These are phyloP conservation scores for Anomalospiza imberbis DNA, from an alignment of 2,797 vertebrate genomes.

Conservation along the genomic window DNA sequence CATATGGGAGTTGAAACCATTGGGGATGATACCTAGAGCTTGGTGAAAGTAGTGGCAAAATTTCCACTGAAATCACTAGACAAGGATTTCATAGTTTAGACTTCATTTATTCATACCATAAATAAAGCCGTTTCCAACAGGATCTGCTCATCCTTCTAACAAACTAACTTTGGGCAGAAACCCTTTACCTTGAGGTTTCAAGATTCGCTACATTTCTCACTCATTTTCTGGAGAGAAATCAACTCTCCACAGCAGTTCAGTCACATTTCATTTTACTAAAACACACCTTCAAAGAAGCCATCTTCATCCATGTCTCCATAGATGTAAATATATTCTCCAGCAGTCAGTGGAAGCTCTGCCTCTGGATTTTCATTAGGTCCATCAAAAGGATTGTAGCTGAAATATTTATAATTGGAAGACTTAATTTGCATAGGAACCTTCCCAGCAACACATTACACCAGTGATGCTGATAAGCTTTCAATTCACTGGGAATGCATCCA, in stretches of 20 bases:
- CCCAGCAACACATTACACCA: neutral
- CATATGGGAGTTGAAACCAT: neutral
- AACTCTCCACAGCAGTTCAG: neutral
- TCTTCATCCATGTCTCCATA: slow-evolving; percentile 98
- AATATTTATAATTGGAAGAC: slow-evolving; percentile 1
- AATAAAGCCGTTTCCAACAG: neutral
- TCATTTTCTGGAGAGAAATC: neutral
- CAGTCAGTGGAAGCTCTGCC: slow-evolving; percentile 94
- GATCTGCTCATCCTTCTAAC: neutral
- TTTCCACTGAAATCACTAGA: neutral
- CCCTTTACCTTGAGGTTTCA: neutral
- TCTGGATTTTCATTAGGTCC: slow-evolving; percentile 98
- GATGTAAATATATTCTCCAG: slow-evolving; percentile 97
- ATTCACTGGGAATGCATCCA: neutral
- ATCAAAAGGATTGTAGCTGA: slow-evolving; percentile 96
- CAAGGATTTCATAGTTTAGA: neutral
- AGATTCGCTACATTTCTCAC: neutral
- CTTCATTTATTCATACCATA: neutral
- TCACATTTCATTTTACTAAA: neutral
- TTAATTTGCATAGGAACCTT: neutral
- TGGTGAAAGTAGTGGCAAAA: neutral
- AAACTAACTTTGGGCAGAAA: neutral
- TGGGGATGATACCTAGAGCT: neutral
- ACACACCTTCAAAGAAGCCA: slow-evolving; percentile 95
- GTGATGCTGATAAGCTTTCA: neutral